Conservation (phyloP, 2,797 vertebrate species). For the Melanotaenia parkinsoni region DNA sequence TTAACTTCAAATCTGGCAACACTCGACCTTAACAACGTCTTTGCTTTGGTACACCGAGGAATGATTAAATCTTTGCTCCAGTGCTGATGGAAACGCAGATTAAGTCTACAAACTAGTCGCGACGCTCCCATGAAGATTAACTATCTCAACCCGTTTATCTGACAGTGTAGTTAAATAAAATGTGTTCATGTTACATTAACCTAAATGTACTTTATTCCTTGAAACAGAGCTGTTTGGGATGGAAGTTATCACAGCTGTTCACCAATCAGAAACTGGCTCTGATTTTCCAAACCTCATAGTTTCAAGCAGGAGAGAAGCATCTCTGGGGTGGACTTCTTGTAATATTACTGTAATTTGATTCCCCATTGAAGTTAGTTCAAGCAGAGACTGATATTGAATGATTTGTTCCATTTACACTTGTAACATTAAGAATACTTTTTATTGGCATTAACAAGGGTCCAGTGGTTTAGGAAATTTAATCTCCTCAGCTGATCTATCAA, state of each 20-base stretch:
- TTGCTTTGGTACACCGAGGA: conserved; percentile 84
- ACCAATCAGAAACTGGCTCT: neutral
- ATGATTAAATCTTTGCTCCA: conserved; percentile 85
- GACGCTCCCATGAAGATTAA: conserved; percentile 76
- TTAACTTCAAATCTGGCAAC: conserved; percentile 86
- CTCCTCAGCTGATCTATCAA: neutral
- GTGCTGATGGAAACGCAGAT: conserved; percentile 81
- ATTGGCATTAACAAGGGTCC: neutral
- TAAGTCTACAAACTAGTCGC: conserved; percentile 79
- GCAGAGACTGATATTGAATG: conserved; percentile 1
- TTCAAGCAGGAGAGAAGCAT: neutral
- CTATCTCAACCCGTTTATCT: conserved; percentile 70
- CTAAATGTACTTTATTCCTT: conserved; percentile 24
- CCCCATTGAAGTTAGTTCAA: conserved; percentile 18
- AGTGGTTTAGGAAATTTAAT: neutral
- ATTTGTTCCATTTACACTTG: neutral
- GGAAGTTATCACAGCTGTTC: neutral
- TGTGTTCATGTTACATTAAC: conserved; percentile 37
- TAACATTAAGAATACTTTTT: neutral
- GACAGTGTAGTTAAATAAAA: conserved; percentile 56
- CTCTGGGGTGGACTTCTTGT: conserved; percentile 5
- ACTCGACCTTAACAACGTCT: conserved; percentile 83
- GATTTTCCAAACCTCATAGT: neutral
- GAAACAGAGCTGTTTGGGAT: neutral
- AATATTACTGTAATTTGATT: conserved; percentile 20